Conservation (phyloP, 2,888 invertebrate genomes). For the Dolichopus griseipennis region DNA sequence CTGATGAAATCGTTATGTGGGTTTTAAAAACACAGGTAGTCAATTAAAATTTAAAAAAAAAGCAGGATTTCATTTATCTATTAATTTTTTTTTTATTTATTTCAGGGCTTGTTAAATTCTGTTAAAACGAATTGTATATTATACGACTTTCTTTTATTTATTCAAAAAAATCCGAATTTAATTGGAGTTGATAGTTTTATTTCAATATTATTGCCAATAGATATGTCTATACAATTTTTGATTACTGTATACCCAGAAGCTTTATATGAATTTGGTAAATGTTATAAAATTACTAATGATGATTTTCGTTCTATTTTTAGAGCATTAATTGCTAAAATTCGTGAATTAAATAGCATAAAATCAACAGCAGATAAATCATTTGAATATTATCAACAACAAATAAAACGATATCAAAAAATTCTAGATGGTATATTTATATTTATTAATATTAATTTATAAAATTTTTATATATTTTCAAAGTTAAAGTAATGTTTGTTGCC, state of each 20-base stretch:
- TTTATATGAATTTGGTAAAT: slow-evolving; percentile 54
- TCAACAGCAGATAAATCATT: not conserved
- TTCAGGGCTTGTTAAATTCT: slow-evolving; percentile 47
- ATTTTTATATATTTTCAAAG: not conserved
- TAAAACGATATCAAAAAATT: not conserved
- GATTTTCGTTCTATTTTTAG: not conserved
- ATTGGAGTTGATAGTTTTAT: slow-evolving; percentile 48
- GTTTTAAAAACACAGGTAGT: slow-evolving; percentile 35
- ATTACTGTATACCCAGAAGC: slow-evolving; percentile 54
- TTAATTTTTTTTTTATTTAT: slow-evolving; percentile 7
- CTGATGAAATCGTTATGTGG: slow-evolving; percentile 34
- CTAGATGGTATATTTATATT: not conserved
- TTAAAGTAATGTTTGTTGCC: no score
- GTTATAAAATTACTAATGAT: not conserved
- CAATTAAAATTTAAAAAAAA: not conserved
- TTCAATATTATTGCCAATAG: slow-evolving; percentile 44
- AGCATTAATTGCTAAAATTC: not conserved
- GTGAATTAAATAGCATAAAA: not conserved
- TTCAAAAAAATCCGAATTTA: slow-evolving; percentile 48
- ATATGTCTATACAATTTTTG: slow-evolving; percentile 48
- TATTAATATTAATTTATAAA: no score
- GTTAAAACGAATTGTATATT: slow-evolving; percentile 44
- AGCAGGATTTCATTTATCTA: not conserved
- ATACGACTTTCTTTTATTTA: slow-evolving; percentile 53
- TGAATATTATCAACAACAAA: not conserved